These are phyloP conservation scores for Lepidostoma basale DNA, from an alignment of 1,140 invertebrate species.

Conservation along the genomic window DNA sequence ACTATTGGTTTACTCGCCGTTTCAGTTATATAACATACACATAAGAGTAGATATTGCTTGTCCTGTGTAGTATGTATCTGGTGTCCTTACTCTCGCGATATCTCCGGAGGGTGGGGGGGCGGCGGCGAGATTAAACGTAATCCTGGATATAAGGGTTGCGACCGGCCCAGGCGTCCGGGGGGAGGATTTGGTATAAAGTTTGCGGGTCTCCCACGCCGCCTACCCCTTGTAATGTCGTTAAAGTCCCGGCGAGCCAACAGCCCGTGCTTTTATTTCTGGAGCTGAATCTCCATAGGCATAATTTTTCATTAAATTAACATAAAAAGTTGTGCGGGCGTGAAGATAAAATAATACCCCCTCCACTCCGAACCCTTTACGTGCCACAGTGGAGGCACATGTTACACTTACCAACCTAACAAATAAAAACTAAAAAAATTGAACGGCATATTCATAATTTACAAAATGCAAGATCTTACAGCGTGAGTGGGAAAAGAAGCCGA, in stretches of 20 bases:
- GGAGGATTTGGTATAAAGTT: conserved; percentile 24
- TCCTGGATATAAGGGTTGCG: conserved; percentile 24
- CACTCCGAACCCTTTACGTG: conserved; percentile 1
- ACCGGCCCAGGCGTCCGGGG: not conserved
- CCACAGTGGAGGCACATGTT: not conserved
- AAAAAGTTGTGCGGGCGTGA: conserved; percentile 47
- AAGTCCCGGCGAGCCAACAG: conserved; percentile 44
- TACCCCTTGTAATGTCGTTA: conserved; percentile 46
- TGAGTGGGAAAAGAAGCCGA: too few relatives aligned
- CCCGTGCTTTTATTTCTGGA: conserved; percentile 46
- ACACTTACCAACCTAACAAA: not conserved
- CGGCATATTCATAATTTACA: not conserved
- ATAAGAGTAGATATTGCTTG: too few relatives aligned
- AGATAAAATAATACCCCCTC: conserved; percentile 46
- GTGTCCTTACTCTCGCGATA: conserved; percentile 1
- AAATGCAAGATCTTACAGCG: not conserved
- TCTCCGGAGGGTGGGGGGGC: not conserved
- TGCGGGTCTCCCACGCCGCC: conserved; percentile 35
- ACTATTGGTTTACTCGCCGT: too few relatives aligned
- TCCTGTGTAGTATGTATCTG: too few relatives aligned
- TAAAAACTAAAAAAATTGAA: not conserved
- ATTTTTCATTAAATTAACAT: conserved; percentile 48
- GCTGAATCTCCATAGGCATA: conserved; percentile 46
- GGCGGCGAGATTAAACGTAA: conserved; percentile 27
- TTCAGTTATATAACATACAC: too few relatives aligned